Evolutionary conservation across 2,888 invertebrate genomes (phyloP).

Genomic region (Lycophotia porphyrea): DNA sequence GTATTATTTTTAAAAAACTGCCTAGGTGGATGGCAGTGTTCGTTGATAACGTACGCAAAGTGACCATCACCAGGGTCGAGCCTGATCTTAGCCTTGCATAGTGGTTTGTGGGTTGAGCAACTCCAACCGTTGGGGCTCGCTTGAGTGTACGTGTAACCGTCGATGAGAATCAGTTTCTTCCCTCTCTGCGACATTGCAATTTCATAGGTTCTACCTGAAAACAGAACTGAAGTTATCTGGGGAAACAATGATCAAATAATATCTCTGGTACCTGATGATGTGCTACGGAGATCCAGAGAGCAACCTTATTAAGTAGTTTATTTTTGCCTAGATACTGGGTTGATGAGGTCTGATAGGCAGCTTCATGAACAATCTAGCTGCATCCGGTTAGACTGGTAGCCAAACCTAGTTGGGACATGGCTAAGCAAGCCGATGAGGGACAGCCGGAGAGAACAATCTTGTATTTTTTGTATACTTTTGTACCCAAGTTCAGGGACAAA

Average conservation of each 20-base stretch:
- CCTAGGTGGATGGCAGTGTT: constrained; percentile 47
- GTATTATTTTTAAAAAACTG: constrained; percentile 25
- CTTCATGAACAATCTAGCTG: neutral
- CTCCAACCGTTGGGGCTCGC: constrained; percentile 25
- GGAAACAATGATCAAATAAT: neutral
- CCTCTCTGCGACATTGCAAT: constrained; percentile 54
- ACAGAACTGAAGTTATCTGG: neutral
- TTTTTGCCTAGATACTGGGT: neutral
- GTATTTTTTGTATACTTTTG: too few relatives aligned
- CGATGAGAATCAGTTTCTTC: constrained; percentile 65
- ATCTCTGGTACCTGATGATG: neutral
- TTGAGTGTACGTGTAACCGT: constrained; percentile 65
- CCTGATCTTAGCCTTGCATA: constrained; percentile 62
- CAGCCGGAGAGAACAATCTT: neutral
- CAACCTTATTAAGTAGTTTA: too few relatives aligned
- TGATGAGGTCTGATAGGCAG: neutral
- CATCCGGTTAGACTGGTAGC: neutral
- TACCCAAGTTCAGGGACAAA: neutral
- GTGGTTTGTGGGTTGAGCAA: constrained; percentile 39
- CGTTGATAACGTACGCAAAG: constrained; percentile 18
- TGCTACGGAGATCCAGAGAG: neutral
- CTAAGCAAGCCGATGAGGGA: neutral
- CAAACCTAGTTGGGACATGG: neutral
- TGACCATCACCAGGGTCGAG: constrained; percentile 40
- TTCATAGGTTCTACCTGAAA: constrained; percentile 25